These are phyloP conservation scores for Menura novaehollandiae DNA, from an alignment of 2,113 vertebrate genomes.

Conservation along the genomic window DNA sequence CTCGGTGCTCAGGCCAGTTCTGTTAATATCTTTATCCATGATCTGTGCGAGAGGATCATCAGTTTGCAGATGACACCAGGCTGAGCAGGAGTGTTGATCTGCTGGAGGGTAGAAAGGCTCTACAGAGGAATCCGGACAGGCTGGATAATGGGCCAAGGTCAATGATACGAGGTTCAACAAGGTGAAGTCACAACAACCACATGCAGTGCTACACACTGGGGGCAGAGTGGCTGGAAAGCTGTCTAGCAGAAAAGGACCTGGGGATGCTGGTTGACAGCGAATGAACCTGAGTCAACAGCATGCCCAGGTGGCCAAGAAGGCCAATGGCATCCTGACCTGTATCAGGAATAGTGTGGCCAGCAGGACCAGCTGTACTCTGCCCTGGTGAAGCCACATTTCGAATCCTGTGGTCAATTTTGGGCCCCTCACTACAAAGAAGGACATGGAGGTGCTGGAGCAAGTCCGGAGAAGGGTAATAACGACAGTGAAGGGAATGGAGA, in stretches of 20 bases:
- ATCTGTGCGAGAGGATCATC: background rate
- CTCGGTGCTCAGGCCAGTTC: background rate
- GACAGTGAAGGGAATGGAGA: background rate
- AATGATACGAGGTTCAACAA: background rate
- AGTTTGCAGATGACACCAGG: background rate
- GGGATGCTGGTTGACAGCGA: rapidly evolving
- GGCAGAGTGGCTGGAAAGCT: background rate
- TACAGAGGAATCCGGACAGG: background rate
- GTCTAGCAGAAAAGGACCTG: background rate
- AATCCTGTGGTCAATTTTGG: background rate
- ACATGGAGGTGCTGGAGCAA: background rate
- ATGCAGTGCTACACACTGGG: background rate
- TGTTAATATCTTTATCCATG: background rate
- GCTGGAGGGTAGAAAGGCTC: background rate
- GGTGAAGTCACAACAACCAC: background rate
- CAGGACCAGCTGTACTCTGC: rapidly evolving
- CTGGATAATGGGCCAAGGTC: background rate
- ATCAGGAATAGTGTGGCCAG: background rate
- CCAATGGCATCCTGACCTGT: background rate
- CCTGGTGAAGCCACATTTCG: background rate
- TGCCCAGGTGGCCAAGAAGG: background rate
- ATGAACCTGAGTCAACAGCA: background rate
- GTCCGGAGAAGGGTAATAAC: background rate
- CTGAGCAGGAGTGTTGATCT: background rate
- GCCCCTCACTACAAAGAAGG: background rate